These are phyloP conservation scores for Acronicta alni DNA, from an alignment of 2,888 invertebrate species.

Conservation along the genomic window DNA sequence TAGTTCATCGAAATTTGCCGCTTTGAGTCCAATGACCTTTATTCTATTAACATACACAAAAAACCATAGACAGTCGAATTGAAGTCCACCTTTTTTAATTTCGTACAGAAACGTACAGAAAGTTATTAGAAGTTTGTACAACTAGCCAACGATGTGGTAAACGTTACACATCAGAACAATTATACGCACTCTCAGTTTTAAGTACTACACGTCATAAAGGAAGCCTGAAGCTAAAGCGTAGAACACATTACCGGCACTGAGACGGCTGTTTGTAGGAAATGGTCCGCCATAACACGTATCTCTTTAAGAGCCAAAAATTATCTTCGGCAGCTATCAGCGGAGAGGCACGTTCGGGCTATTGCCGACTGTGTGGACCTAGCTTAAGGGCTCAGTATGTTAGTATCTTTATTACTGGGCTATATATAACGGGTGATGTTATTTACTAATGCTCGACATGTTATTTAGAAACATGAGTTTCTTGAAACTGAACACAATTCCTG, in stretches of 20 bases:
- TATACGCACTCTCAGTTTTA: slow-evolving; percentile 9
- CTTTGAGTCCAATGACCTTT: too few species aligned
- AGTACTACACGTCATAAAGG: slow-evolving; percentile 17
- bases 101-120: too few species aligned
- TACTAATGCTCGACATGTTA: too few species aligned
- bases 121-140: background rate
- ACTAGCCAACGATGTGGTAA: slow-evolving; percentile 8
- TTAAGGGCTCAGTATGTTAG: slow-evolving; percentile 15
- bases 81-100: too few species aligned
- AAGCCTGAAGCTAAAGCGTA: slow-evolving; percentile 15
- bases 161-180: slow-evolving; percentile 10
- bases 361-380: slow-evolving; percentile 17
- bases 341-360: slow-evolving; percentile 30
- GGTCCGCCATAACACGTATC: slow-evolving; percentile 29
- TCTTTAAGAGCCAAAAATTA: slow-evolving; percentile 44
- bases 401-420: background rate
- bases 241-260: slow-evolving; percentile 6
- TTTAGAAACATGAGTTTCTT: too few species aligned
- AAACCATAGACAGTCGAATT: too few species aligned
- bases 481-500: too few species aligned
- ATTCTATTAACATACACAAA: too few species aligned
- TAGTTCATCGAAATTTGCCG: too few species aligned
- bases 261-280: slow-evolving; percentile 8
- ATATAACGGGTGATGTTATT: background rate
- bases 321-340: slow-evolving; percentile 35